Conservation (phyloP, 92 coral and sea anemone genomes). For the Zoanthus sociatus region DNA sequence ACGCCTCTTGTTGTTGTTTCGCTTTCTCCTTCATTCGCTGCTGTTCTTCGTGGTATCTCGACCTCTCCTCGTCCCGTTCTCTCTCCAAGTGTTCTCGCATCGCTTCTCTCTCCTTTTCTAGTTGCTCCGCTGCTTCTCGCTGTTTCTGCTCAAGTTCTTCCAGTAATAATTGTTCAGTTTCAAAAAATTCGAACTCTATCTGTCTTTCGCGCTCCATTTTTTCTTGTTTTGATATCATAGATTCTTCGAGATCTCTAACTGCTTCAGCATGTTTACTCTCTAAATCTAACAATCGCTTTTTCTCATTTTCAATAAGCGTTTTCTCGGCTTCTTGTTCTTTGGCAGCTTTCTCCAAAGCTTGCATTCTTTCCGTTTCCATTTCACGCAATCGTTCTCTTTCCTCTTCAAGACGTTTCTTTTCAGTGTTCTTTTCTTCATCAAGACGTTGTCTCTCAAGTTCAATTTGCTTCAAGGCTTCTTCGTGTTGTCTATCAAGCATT, state of each 20-base stretch:
- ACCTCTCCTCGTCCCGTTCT: constrained; percentile 88
- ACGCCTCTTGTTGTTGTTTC: constrained; percentile 86
- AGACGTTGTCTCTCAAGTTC: constrained; percentile 86
- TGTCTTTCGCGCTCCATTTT: constrained; percentile 99
- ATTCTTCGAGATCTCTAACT: constrained; percentile 87
- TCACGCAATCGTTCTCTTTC: constrained; percentile 81
- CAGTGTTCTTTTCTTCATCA: constrained; percentile 89
- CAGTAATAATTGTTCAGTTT: constrained; percentile 92
- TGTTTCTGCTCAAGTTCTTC: constrained; percentile 98
- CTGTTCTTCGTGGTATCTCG: constrained; percentile 76
- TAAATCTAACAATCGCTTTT: constrained; percentile 83
- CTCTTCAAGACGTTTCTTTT: constrained; percentile 78
- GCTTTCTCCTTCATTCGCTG: constrained; percentile 77
- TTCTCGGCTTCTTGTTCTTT: constrained; percentile 92
- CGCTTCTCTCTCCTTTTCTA: constrained; percentile 83
- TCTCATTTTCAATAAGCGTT: constrained; percentile 84
- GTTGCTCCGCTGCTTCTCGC: constrained; percentile 96
- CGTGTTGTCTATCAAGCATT: constrained; percentile 84
- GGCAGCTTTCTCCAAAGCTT: constrained; percentile 90
- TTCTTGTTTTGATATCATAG: constrained; percentile 96
- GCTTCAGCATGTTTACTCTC: constrained; percentile 90
- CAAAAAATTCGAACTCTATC: constrained; percentile 97
- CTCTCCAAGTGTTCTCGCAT: constrained; percentile 85
- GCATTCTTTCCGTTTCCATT: constrained; percentile 82
- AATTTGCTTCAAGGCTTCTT: constrained; percentile 80